Base-by-base conservation (phyloP, 2,888 invertebrate genomes). In the Ichneumoninae sp. region DNA sequence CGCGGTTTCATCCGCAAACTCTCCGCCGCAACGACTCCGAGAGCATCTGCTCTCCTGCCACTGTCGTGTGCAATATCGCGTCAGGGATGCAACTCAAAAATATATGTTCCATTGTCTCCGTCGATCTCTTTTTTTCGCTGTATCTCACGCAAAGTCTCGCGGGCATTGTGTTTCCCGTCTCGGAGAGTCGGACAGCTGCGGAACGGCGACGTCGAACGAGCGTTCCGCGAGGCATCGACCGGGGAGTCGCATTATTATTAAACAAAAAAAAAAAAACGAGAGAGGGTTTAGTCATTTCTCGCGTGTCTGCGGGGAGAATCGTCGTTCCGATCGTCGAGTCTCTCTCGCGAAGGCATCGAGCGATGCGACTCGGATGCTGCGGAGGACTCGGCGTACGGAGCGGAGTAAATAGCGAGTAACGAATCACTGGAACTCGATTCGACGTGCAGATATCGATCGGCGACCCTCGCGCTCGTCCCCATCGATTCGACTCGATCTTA, bases 61-160 rank as follows among this genome's bases (percentile, higher is more conserved):
- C 80, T 82, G 80, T 81, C 74, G 72, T 54, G 85, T 81, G 83
- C 66, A 74, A 84, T 84, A 84, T 84, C 79, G 69, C 84, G 72
- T 84, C 78, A 80, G 69, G 33, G 26, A 62, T 19, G 36, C 36
- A 0, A 6, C 47, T 65, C 44, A 54, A 66, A 66, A 80, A 54
- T 47, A 50, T 52, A 65, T 57, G 65, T 7, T 57, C 70, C 70
- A 79, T 83, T 80, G 75, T 83, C 65, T 75, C 47, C 79, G 30
- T 47, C 6, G 40, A 52, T n/a, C 57, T 57, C 4, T 36, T 4
- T 54, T 54, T 36, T 69, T 70, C 65, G 33, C 30, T 65, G 19
- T 44, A 30, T 66, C 33, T 33, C 36, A 62, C 66, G 19, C 74
- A 33, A 44, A 65, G 7, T 40, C 50, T 76, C 44, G 40, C 47